A percentile compares a stretch with the other conserved stretches of the same genome.
Evolutionary conservation across 2,797 vertebrate species (phyloP).

Genomic region (Chloroceryle amazona): DNA sequence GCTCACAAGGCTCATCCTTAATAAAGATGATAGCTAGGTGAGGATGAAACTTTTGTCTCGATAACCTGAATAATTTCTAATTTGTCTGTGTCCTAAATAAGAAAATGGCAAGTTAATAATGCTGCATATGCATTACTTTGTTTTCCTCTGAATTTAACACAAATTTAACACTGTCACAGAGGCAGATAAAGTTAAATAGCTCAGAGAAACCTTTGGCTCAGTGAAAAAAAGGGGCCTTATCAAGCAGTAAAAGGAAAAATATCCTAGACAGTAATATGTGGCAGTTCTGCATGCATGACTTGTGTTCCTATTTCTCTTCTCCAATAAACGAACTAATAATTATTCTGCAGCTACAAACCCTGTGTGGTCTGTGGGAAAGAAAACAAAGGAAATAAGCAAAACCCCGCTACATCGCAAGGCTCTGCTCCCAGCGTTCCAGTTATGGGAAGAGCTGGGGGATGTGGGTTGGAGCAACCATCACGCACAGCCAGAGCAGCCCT

Average conservation of each 20-base stretch:
- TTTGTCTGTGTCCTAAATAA: constrained; percentile 15
- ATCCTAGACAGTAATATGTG: background rate
- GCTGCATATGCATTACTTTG: background rate
- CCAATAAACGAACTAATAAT: background rate
- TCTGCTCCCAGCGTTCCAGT: background rate
- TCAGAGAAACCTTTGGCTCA: background rate
- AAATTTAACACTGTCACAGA: background rate
- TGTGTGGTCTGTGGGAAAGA: background rate
- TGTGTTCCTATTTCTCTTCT: background rate
- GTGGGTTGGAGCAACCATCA: background rate
- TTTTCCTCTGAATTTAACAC: background rate
- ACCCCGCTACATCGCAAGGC: fast-evolving
- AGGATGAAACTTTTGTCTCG: background rate
- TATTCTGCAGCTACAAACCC: background rate
- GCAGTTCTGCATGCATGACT: background rate
- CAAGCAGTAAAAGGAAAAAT: background rate
- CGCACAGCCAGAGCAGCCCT: fast-evolving
- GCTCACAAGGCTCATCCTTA: background rate
- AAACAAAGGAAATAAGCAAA: background rate
- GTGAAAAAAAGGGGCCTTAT: background rate
- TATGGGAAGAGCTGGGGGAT: background rate
- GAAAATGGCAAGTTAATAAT: background rate
- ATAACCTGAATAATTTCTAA: constrained; percentile 26
- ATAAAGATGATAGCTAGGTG: background rate
- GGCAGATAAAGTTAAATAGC: background rate